Conservation (phyloP, 1,140 invertebrate genomes). For the Leptopilina clavipes region DNA sequence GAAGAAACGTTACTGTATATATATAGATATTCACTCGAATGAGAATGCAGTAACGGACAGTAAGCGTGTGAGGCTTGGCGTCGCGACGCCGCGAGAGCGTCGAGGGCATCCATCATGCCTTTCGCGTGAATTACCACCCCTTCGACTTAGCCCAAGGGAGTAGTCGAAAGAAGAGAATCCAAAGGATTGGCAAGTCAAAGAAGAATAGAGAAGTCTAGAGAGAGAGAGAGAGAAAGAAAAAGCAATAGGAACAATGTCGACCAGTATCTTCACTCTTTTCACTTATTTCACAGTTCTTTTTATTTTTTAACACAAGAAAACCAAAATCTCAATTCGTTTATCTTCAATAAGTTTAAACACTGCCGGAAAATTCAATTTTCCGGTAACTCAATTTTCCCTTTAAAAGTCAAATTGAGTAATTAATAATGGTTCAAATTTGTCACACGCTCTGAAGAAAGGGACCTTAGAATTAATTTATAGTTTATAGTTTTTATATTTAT, state of each 20-base stretch:
- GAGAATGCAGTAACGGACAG: conserved; percentile 43
- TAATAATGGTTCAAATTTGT: no score
- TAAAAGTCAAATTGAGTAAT: no score
- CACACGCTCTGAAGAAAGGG: no score
- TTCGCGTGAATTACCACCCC: conserved; percentile 61
- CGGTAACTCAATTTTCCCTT: no score
- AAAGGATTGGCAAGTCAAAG: conserved; percentile 41
- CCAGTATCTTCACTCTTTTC: conserved; percentile 28
- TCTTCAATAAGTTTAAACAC: no score
- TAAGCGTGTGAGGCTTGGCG: conserved; percentile 51
- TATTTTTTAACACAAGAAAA: background rate
- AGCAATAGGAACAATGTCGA: background rate
- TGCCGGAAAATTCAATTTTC: no score
- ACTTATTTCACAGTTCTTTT: background rate
- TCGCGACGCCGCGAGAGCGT: conserved; percentile 58
- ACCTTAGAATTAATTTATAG: no score
- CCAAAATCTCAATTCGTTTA: background rate
- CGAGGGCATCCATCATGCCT: conserved; percentile 61
- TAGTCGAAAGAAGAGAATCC: conserved; percentile 44
- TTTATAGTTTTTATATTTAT: no score
- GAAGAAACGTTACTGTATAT: background rate
- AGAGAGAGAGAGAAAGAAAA: conserved; percentile 47
- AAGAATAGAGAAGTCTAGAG: conserved; percentile 44
- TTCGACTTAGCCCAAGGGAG: conserved; percentile 45
- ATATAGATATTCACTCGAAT: background rate